These are phyloP conservation scores for Atrichornis clamosus DNA, from an alignment of 2,113 vertebrate genomes.

Conservation along the genomic window DNA sequence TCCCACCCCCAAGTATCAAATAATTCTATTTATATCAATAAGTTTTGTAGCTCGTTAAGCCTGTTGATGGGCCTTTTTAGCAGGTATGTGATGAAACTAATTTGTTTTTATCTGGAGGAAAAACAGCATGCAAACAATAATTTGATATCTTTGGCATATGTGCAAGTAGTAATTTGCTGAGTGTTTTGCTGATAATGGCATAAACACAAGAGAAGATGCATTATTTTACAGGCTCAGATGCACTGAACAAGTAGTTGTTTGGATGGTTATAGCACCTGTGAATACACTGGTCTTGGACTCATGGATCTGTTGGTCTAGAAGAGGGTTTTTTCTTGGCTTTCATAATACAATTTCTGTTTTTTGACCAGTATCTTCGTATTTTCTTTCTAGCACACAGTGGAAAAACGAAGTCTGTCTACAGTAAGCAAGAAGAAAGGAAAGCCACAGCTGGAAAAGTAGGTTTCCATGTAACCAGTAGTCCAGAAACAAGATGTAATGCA, in stretches of 20 bases:
- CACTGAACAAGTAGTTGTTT: not conserved
- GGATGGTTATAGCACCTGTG: not conserved
- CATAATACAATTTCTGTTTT: not conserved
- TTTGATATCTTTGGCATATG: not conserved
- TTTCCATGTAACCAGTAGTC: not conserved
- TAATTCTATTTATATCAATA: not conserved
- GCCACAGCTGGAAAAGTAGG: conserved; percentile 78
- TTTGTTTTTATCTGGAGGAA: not conserved
- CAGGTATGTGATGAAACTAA: not conserved
- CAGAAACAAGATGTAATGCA: not conserved
- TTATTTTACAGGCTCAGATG: not conserved
- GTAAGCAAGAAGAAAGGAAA: conserved; percentile 80
- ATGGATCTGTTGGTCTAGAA: not conserved
- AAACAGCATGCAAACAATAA: not conserved
- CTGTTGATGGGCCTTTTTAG: not conserved
- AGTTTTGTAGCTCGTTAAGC: not conserved
- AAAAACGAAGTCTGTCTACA: conserved; percentile 71
- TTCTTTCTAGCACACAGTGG: conserved; percentile 69
- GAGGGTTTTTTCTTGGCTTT: not conserved
- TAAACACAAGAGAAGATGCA: not conserved
- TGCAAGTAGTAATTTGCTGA: not conserved
- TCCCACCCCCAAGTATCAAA: not conserved
- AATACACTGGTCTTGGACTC: not conserved
- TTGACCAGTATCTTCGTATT: conserved; percentile 7
- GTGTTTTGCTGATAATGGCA: not conserved